Evolutionary conservation across 2,888 invertebrate species (phyloP).

Genomic region (Alloplasta piceator): DNA sequence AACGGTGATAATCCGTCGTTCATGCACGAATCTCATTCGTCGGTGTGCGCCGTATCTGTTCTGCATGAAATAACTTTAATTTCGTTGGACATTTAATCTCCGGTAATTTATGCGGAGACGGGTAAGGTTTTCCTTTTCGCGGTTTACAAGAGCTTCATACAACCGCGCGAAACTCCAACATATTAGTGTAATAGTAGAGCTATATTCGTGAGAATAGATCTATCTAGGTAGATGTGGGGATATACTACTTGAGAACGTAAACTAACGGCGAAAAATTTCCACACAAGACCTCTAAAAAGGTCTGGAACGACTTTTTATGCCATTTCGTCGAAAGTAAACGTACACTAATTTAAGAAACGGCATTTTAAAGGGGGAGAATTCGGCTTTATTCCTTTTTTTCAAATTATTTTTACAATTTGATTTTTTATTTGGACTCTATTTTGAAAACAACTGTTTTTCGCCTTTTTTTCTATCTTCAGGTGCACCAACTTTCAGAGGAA

Average conservation of each 20-base stretch:
- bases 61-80: conserved; percentile 52
- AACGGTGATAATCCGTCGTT: conserved; percentile 27
- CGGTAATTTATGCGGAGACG: conserved; percentile 44
- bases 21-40: neutral
- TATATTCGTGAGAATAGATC: neutral
- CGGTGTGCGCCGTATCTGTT: conserved; percentile 41
- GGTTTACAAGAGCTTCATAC: conserved; percentile 25
- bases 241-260: neutral
- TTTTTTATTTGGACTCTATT: too few relatives aligned
- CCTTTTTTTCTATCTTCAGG: too few relatives aligned
- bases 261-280: too few relatives aligned
- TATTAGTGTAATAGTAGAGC: conserved; percentile 9
- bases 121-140: conserved; percentile 35
- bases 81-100: conserved; percentile 58
- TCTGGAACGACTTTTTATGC: too few relatives aligned
- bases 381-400: too few relatives aligned
- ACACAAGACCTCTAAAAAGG: too few relatives aligned
- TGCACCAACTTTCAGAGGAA: too few relatives aligned
- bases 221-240: conserved; percentile 5
- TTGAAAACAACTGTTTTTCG: too few relatives aligned
- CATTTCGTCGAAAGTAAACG: too few relatives aligned
- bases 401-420: too few relatives aligned
- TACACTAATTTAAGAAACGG: too few relatives aligned
- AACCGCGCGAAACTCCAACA: conserved; percentile 14
- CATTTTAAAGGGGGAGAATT: too few relatives aligned